Conservation (phyloP, 2,888 invertebrate genomes). For the Elysia crispata region DNA sequence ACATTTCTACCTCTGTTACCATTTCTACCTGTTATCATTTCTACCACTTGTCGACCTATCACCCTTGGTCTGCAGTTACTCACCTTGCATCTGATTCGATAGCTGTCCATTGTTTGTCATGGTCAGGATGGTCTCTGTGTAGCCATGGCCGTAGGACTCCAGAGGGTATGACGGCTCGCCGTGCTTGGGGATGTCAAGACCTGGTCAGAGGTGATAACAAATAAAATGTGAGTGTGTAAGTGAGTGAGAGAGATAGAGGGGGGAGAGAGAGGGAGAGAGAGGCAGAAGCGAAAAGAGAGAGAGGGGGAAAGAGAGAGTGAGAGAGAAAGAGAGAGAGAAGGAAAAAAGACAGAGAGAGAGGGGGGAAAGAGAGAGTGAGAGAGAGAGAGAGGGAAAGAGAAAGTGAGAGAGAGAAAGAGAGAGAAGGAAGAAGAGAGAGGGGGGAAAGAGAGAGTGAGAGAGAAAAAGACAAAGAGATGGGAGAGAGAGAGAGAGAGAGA, state of each 20-base stretch:
- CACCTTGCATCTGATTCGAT: neutral
- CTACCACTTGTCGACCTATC: too few relatives aligned
- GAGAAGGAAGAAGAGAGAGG: neutral
- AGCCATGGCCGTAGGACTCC: conserved; percentile 64
- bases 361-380: conserved; percentile 1
- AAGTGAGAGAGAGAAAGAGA: conserved; percentile 33
- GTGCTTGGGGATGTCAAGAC: conserved; percentile 77
- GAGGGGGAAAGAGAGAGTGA: conserved; percentile 27
- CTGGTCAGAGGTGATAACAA: conserved; percentile 60
- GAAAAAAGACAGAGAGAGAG: conserved; percentile 13
- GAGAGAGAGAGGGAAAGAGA: conserved; percentile 33
- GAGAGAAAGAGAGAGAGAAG: neutral
- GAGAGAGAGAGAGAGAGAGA: neutral
- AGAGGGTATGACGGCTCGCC: conserved; percentile 78
- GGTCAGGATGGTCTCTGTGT: conserved; percentile 47
- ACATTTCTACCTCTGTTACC: neutral
- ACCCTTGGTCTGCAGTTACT: too few relatives aligned
- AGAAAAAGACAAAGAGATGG: conserved; percentile 7
- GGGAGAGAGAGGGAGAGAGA: conserved; percentile 12
- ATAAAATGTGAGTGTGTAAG: neutral
- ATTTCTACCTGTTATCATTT: neutral
- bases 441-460: too few relatives aligned
- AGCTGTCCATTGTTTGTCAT: conserved; percentile 50
- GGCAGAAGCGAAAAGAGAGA: conserved; percentile 23
- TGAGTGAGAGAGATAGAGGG: conserved; percentile 5